A percentile compares a stretch with the other conserved stretches of the same genome.
Conservation (phyloP, 2,888 invertebrate genomes). For the Scaptomyza parva region DNA sequence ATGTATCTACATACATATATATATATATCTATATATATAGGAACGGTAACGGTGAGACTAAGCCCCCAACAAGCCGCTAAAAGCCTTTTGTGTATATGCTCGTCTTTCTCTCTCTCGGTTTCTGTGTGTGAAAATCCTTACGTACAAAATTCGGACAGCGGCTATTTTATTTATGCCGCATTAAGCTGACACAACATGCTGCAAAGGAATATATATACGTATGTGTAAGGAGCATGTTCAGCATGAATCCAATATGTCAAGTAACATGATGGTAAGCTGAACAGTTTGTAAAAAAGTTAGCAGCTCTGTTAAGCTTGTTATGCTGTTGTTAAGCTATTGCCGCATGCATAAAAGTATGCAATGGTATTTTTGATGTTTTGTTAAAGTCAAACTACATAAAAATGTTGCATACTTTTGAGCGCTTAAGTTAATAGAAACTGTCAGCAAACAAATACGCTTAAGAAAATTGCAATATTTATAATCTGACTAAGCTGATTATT, state of each 20-base stretch:
- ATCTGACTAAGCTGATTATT: background rate
- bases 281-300: slow-evolving; percentile 7
- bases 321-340: background rate
- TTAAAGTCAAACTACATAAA: accelerated
- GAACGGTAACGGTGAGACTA: slow-evolving; percentile 41
- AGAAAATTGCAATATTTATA: slow-evolving; percentile 2
- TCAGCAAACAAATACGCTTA: slow-evolving; percentile 25
- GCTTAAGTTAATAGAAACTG: slow-evolving; percentile 8
- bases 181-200: slow-evolving; percentile 20
- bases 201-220: background rate
- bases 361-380: background rate
- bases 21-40: slow-evolving; percentile 3
- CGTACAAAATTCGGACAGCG: slow-evolving; percentile 17
- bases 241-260: background rate
- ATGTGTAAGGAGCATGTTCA: slow-evolving; percentile 25
- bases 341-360: slow-evolving; percentile 27
- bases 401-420: background rate
- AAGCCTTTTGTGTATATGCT: slow-evolving; percentile 59
- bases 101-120: background rate
- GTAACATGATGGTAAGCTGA: background rate
- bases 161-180: slow-evolving; percentile 31
- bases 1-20: slow-evolving; percentile 4
- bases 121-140: slow-evolving; percentile 36
- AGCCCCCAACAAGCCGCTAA: slow-evolving; percentile 65
- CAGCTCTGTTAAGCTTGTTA: slow-evolving; percentile 1